Conservation (phyloP, 2,888 invertebrate species). For the Hirtodrosophila histrioides region DNA sequence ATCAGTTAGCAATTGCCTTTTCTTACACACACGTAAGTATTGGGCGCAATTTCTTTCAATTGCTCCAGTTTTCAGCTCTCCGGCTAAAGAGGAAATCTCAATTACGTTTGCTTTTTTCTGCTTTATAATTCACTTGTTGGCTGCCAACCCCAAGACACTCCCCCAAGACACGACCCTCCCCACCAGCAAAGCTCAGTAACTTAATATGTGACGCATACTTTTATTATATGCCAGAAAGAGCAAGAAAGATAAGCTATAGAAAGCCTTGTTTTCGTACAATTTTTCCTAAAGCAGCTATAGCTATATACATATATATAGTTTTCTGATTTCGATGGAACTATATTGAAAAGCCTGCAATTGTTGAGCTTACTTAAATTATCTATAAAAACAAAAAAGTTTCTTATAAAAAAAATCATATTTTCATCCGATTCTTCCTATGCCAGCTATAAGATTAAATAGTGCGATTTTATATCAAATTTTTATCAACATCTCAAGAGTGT, state of each 20-base stretch:
- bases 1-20: conserved; percentile 47
- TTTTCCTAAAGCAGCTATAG: too few species aligned
- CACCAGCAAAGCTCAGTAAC: neutral
- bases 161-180: neutral
- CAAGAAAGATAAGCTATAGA: neutral
- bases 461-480: too few species aligned
- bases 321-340: too few species aligned
- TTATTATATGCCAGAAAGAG: conserved; percentile 32
- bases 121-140: conserved; percentile 50
- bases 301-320: too few species aligned
- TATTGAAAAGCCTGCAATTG: too few species aligned
- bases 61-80: conserved; percentile 56
- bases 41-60: conserved; percentile 62
- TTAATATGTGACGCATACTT: conserved; percentile 32
- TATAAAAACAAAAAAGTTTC: too few species aligned
- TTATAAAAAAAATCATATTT: too few species aligned
- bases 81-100: conserved; percentile 73
- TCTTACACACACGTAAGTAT: conserved; percentile 21
- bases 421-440: too few species aligned
- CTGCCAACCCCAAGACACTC: conserved; percentile 22
- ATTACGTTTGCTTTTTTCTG: conserved; percentile 51
- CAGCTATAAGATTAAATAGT: too few species aligned
- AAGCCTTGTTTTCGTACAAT: too few species aligned
- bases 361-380: too few species aligned
- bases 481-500: too few species aligned